Conservation (phyloP, 2,888 invertebrate genomes). For the Chloromyia formosa region DNA sequence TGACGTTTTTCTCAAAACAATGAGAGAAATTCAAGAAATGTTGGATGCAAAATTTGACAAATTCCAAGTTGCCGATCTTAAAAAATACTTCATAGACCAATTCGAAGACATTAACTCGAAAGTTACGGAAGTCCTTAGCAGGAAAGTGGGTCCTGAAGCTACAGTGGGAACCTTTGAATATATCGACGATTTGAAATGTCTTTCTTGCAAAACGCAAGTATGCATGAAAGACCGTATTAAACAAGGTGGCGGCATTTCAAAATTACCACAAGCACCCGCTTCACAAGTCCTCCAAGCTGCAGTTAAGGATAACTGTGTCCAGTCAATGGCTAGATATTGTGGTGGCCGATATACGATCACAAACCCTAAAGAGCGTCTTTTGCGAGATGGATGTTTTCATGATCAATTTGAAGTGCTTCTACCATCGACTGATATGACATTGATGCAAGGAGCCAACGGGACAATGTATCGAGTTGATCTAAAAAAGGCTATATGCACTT, state of each 20-base stretch:
- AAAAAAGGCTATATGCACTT: slow-evolving; percentile 2
- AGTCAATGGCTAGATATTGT: slow-evolving; percentile 50
- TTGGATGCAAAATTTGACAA: slow-evolving; percentile 61
- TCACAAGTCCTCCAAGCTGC: slow-evolving; percentile 50
- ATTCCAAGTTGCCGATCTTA: slow-evolving; percentile 59
- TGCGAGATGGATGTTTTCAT: slow-evolving; percentile 53
- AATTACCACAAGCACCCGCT: slow-evolving; percentile 34
- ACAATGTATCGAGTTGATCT: slow-evolving; percentile 28
- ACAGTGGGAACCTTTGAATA: slow-evolving; percentile 56
- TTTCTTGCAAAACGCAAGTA: slow-evolving; percentile 57
- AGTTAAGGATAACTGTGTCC: slow-evolving; percentile 11
- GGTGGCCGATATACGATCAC: slow-evolving; percentile 51
- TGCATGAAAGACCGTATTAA: slow-evolving; percentile 51
- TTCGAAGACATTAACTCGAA: slow-evolving; percentile 53
- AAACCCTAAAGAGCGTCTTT: slow-evolving; percentile 54
- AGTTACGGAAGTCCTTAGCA: slow-evolving; percentile 52
- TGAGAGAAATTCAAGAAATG: slow-evolving; percentile 63
- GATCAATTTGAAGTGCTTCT: slow-evolving; percentile 53
- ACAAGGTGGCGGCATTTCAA: slow-evolving; percentile 21
- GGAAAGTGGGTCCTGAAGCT: slow-evolving; percentile 55
- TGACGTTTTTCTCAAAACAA: slow-evolving; percentile 55
- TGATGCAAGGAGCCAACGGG: slow-evolving; percentile 48
- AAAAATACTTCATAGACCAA: slow-evolving; percentile 55
- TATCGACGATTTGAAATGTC: slow-evolving; percentile 54
- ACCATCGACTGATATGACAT: slow-evolving; percentile 27